These are phyloP conservation scores for Arremon aurantiirostris DNA, from an alignment of 2,797 vertebrate species.

Conservation along the genomic window DNA sequence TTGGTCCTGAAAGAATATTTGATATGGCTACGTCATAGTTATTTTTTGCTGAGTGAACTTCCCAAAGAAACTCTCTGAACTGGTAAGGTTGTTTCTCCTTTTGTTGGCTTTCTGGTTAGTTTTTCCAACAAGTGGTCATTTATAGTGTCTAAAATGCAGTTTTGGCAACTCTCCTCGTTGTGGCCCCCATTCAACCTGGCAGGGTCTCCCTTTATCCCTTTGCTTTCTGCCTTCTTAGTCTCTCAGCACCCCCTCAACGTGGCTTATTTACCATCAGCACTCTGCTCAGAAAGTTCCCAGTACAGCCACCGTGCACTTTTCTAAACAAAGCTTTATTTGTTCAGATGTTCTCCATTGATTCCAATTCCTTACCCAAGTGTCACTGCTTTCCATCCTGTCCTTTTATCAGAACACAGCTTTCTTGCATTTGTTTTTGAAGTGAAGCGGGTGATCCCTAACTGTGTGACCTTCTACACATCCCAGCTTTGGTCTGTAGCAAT, in stretches of 20 bases:
- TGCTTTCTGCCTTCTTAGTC: not conserved
- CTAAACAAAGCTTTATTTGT: not conserved
- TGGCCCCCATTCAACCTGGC: not conserved
- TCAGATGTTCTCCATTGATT: not conserved
- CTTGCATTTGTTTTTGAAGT: not conserved
- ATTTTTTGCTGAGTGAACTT: not conserved
- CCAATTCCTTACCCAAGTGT: not conserved
- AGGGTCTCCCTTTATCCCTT: not conserved
- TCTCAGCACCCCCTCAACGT: not conserved
- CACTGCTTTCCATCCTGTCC: not conserved
- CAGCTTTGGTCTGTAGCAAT: slow-evolving; percentile 19
- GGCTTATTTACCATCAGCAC: not conserved
- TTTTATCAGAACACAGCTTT: not conserved
- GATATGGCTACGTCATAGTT: not conserved
- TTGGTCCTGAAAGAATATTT: not conserved
- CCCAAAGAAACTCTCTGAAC: not conserved
- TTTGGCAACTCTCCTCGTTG: not conserved
- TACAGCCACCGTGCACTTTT: not conserved
- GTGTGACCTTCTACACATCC: not conserved
- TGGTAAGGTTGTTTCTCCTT: not conserved
- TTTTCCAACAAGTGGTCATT: not conserved
- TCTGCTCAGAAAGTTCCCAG: not conserved
- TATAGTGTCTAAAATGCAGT: not conserved
- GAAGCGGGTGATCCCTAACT: not conserved
- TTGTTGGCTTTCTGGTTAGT: not conserved